phyloP scores from a whole-genome alignment of 2,797 vertebrate genomes.

The Smutsia gigantea region DNA sequence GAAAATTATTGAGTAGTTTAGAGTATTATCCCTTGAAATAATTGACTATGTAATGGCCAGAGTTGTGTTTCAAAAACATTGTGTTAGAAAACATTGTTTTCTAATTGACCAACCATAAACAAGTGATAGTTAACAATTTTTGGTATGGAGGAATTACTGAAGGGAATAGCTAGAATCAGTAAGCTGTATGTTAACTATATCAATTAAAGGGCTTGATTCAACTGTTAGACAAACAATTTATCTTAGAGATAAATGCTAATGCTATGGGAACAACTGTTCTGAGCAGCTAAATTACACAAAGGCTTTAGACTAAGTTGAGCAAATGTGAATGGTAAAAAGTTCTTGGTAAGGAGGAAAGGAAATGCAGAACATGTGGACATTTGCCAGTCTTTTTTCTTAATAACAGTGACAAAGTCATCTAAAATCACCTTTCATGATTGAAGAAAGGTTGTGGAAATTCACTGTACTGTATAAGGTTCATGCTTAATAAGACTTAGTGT shows the following conservation, averaged over 20 bases:
- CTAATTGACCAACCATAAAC: conserved; percentile 12
- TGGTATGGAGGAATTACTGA: background rate
- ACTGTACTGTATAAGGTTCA: background rate
- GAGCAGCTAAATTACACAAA: background rate
- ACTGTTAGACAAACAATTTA: background rate
- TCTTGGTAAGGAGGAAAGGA: background rate
- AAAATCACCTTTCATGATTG: conserved; percentile 16
- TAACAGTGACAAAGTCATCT: background rate
- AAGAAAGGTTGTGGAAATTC: conserved; percentile 32
- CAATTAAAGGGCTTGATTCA: background rate
- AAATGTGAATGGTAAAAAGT: conserved; percentile 13
- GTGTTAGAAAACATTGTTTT: background rate
- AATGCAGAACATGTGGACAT: conserved; percentile 35
- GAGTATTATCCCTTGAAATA: background rate
- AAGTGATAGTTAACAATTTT: conserved; percentile 25
- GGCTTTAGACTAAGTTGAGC: background rate
- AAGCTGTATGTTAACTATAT: background rate
- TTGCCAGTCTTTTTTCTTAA: conserved; percentile 1
- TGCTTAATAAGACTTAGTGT: conserved; percentile 43
- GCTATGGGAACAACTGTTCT: background rate
- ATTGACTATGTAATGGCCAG: background rate
- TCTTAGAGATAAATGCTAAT: background rate
- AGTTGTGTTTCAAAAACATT: background rate
- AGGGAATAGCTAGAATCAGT: background rate
- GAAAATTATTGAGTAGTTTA: conserved; percentile 28